Evolutionary conservation across 2,113 vertebrate genomes (phyloP).

Genomic region (Loxodonta africana): DNA sequence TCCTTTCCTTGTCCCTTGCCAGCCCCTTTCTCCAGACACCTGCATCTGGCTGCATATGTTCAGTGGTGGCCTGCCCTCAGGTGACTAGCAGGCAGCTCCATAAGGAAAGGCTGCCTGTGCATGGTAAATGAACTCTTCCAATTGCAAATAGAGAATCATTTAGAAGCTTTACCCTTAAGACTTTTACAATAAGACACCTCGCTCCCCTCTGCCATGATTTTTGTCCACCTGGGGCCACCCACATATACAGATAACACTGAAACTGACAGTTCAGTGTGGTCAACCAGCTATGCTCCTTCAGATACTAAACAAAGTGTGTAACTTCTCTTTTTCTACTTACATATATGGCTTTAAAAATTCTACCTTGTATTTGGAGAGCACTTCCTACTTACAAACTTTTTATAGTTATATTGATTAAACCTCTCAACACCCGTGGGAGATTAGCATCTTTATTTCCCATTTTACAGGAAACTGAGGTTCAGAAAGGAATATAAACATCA

Average conservation of each 20-base stretch:
- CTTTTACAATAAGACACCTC: not conserved
- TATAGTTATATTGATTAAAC: not conserved
- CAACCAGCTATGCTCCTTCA: not conserved
- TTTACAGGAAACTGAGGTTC: not conserved
- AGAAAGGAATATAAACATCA: not conserved
- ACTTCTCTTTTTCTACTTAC: not conserved
- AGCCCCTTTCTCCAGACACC: not conserved
- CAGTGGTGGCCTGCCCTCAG: not conserved
- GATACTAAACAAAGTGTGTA: not conserved
- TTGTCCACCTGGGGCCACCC: not conserved
- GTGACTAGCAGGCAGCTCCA: too few species aligned
- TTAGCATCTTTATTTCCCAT: not conserved
- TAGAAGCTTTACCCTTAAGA: not conserved
- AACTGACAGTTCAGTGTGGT: fast-evolving
- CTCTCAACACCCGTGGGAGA: not conserved
- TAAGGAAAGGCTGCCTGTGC: not conserved
- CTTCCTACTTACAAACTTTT: not conserved
- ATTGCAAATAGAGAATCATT: not conserved
- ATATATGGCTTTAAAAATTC: not conserved
- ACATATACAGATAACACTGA: too few species aligned
- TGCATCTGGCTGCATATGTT: fast-evolving
- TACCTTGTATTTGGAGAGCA: not conserved
- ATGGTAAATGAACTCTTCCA: not conserved
- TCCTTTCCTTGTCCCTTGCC: too few species aligned
- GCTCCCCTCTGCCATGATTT: not conserved